Percentiles rank a stretch among this genome's conserved stretches.
These are phyloP conservation scores for Mythimna ferrago DNA, from an alignment of 2,888 invertebrate species.

Conservation along the genomic window DNA sequence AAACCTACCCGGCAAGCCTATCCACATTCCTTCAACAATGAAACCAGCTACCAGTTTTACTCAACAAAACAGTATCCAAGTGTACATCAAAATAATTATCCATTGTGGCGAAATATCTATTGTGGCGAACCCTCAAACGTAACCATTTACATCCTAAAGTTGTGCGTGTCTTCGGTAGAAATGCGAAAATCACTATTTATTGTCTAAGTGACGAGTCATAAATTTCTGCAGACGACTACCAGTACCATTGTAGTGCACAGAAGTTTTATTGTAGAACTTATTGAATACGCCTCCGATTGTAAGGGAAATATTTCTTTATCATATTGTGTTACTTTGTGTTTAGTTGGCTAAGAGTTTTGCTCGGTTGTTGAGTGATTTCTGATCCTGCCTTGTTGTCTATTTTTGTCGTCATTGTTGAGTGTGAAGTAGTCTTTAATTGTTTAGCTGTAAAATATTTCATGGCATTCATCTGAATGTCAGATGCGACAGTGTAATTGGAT, in stretches of 20 bases:
- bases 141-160: slow-evolving; percentile 71
- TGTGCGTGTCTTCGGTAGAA: slow-evolving; percentile 78
- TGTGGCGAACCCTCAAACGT: slow-evolving; percentile 2
- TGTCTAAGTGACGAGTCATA: slow-evolving; percentile 88
- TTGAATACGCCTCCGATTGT: slow-evolving; percentile 69
- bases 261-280: slow-evolving; percentile 65
- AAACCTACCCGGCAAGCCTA: neutral
- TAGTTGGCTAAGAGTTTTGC: neutral
- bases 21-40: slow-evolving; percentile 7
- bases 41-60: slow-evolving; percentile 41
- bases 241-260: slow-evolving; percentile 79
- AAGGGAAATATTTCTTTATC: slow-evolving; percentile 63
- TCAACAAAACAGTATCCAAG: neutral
- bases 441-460: no score
- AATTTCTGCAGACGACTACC: slow-evolving; percentile 80
- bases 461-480: no score
- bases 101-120: slow-evolving; percentile 13
- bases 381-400: neutral
- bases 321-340: slow-evolving; percentile 64
- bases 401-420: neutral
- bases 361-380: slow-evolving; percentile 11
- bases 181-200: slow-evolving; percentile 90
- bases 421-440: neutral
- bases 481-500: no score
- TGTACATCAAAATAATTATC: slow-evolving; percentile 31